phyloP scores from a whole-genome alignment of 1,140 invertebrate genomes.

The Adoxophyes honmai region DNA sequence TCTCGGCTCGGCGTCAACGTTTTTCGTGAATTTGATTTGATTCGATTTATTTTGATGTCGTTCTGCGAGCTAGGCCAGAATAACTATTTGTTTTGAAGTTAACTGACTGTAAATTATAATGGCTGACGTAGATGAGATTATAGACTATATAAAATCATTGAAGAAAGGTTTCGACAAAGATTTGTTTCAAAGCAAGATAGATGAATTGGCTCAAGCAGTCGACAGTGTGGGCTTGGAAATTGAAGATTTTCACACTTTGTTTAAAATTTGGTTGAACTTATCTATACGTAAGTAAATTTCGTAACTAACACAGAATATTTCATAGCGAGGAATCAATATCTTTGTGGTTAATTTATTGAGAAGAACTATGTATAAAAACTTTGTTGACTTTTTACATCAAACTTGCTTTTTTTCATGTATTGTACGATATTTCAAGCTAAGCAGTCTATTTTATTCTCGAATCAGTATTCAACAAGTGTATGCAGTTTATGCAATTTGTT shows the following conservation, averaged over 20 bases:
- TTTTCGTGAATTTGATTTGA: constrained; percentile 29
- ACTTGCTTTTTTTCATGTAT: no score
- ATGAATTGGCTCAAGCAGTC: constrained; percentile 47
- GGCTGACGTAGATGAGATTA: constrained; percentile 61
- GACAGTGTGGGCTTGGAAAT: constrained; percentile 47
- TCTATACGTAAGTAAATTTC: constrained; percentile 56
- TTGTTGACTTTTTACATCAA: no score
- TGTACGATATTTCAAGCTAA: no score
- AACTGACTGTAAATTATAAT: constrained; percentile 29
- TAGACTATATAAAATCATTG: constrained; percentile 63
- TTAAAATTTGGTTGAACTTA: constrained; percentile 68
- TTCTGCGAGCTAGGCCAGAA: not conserved
- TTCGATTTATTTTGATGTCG: constrained; percentile 1
- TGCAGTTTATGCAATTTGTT: not conserved
- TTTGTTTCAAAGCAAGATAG: constrained; percentile 58
- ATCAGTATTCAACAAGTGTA: no score
- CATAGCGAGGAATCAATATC: no score
- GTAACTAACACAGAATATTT: no score
- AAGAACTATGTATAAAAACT: no score
- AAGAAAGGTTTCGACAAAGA: constrained; percentile 67
- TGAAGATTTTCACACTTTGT: constrained; percentile 57
- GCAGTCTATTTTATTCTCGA: no score
- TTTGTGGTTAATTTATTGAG: no score
- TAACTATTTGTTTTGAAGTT: not conserved
- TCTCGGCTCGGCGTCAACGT: constrained; percentile 33